Evolutionary conservation across 1,140 invertebrate genomes (phyloP).

Genomic region (Drosophila varians): DNA sequence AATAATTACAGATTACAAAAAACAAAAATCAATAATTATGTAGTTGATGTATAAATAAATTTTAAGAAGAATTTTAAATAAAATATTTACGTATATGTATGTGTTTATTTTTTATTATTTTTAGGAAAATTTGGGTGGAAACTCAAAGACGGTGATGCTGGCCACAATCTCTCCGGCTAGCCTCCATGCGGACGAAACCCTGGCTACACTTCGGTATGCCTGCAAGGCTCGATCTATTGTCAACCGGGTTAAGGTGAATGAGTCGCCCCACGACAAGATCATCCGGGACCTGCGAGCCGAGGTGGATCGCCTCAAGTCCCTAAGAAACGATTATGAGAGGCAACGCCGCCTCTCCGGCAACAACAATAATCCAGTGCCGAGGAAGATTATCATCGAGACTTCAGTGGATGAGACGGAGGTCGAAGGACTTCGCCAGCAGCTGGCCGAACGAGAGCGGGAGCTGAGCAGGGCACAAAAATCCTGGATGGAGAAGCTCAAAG

Average conservation of each 20-base stretch:
- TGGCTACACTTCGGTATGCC: slow-evolving; percentile 94
- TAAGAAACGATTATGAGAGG: slow-evolving; percentile 85
- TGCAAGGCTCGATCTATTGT: slow-evolving; percentile 96
- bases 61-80: no score
- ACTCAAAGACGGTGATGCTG: slow-evolving; percentile 95
- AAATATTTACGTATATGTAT: no score
- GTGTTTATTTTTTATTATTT: background rate
- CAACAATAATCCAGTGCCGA: slow-evolving; percentile 66
- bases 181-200: slow-evolving; percentile 91
- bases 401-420: slow-evolving; percentile 83
- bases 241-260: slow-evolving; percentile 97
- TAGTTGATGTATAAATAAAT: no score
- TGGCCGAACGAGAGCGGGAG: slow-evolving; percentile 86
- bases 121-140: slow-evolving; percentile 95
- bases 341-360: slow-evolving; percentile 73
- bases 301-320: slow-evolving; percentile 87
- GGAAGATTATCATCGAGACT: slow-evolving; percentile 81
- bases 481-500: slow-evolving; percentile 86
- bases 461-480: slow-evolving; percentile 85
- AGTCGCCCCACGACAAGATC: slow-evolving; percentile 93
- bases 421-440: slow-evolving; percentile 85
- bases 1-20: background rate
- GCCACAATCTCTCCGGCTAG: slow-evolving; percentile 91
- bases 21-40: background rate
- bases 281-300: slow-evolving; percentile 93